Evolutionary conservation across 2,113 vertebrate genomes (phyloP).

Genomic region (Setophaga coronata): DNA sequence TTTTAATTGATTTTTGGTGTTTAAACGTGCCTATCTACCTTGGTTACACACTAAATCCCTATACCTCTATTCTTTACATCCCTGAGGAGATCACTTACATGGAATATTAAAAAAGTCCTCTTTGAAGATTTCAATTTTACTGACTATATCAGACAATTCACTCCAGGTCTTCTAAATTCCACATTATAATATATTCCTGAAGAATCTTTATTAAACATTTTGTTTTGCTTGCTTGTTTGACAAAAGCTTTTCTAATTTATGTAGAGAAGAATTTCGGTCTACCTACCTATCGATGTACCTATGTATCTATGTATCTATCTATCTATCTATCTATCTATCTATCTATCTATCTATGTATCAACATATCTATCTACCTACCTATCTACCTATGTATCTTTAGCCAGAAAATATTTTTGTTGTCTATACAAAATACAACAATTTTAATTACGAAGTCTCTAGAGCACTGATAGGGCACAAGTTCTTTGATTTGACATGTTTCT

Average conservation of each 20-base stretch:
- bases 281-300: not conserved
- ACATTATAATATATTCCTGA: not conserved
- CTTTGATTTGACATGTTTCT: not conserved
- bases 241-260: not conserved
- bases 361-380: too few relatives aligned
- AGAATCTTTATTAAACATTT: not conserved
- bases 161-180: not conserved
- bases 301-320: too few relatives aligned
- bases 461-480: not conserved
- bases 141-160: not conserved
- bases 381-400: not conserved
- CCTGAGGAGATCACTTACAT: not conserved
- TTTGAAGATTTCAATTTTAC: not conserved
- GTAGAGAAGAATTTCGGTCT: not conserved
- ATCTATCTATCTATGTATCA: too few relatives aligned
- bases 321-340: too few relatives aligned
- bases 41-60: not conserved
- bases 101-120: not conserved
- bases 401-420: not conserved
- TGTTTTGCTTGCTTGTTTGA: not conserved
- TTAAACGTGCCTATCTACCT: not conserved
- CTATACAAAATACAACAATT: not conserved
- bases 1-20: not conserved
- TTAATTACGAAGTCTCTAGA: not conserved
- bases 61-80: not conserved